Conservation (phyloP, 2,113 vertebrate species). For the Megaceryle torquata region DNA sequence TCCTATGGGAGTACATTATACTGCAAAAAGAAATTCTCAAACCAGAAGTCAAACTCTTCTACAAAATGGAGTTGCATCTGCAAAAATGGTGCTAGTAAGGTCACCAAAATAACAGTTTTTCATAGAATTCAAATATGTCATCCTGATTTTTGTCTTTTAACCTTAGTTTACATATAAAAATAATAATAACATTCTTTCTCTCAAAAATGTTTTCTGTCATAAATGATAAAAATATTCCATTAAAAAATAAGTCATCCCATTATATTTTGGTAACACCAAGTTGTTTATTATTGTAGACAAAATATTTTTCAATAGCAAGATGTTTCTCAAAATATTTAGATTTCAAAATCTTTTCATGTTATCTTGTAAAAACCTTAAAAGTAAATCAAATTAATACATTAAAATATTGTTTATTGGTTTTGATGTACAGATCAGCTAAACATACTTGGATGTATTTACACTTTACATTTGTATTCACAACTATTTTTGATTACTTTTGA, state of each 20-base stretch:
- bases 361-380: background rate
- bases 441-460: background rate
- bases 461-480: background rate
- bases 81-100: background rate
- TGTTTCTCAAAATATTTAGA: background rate
- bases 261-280: background rate
- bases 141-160: background rate
- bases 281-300: background rate
- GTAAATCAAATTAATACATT: background rate
- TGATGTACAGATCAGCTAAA: background rate
- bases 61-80: background rate
- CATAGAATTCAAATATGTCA: background rate
- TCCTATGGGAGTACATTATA: background rate
- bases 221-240: background rate
- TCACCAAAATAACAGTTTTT: background rate
- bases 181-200: fast-evolving
- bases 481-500: background rate
- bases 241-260: background rate
- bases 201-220: background rate
- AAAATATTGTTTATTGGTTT: background rate
- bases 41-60: background rate
- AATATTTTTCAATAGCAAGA: background rate
- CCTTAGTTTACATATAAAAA: background rate
- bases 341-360: background rate
- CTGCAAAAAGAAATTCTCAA: background rate